These are phyloP conservation scores for Tipula unca DNA, from an alignment of 2,888 invertebrate genomes.

Conservation along the genomic window DNA sequence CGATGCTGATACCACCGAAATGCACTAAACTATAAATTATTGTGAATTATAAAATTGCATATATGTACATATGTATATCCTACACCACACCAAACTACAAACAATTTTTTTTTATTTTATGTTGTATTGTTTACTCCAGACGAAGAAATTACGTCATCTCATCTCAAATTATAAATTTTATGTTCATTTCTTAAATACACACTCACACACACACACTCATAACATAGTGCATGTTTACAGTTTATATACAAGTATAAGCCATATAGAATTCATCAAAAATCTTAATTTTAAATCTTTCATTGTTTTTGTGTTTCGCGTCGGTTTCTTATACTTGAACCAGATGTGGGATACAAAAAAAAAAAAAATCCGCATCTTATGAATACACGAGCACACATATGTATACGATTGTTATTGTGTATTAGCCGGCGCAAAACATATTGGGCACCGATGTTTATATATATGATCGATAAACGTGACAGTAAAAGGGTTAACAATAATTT, in stretches of 20 bases:
- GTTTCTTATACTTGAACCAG: not conserved
- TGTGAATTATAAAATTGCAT: not conserved
- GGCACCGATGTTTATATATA: not conserved
- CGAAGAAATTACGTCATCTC: not conserved
- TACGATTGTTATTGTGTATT: not conserved
- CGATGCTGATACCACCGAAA: not conserved
- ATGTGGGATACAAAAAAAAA: not conserved
- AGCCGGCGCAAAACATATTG: not conserved
- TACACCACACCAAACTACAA: too few species aligned
- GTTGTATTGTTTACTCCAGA: not conserved
- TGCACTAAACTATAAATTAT: not conserved
- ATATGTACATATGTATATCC: not conserved
- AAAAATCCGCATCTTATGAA: not conserved
- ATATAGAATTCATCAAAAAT: not conserved
- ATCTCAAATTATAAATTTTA: not conserved
- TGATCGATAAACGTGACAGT: not conserved
- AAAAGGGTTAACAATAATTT: not conserved
- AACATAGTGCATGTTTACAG: not conserved
- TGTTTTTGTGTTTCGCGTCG: not conserved
- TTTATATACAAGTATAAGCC: not conserved
- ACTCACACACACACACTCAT: not conserved
- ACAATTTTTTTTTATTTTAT: not conserved
- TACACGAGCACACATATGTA: not conserved
- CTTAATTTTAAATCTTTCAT: not conserved
- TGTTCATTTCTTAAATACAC: not conserved